Base-by-base conservation (phyloP, 1,140 invertebrate species). In the Calycopis cecrops region DNA sequence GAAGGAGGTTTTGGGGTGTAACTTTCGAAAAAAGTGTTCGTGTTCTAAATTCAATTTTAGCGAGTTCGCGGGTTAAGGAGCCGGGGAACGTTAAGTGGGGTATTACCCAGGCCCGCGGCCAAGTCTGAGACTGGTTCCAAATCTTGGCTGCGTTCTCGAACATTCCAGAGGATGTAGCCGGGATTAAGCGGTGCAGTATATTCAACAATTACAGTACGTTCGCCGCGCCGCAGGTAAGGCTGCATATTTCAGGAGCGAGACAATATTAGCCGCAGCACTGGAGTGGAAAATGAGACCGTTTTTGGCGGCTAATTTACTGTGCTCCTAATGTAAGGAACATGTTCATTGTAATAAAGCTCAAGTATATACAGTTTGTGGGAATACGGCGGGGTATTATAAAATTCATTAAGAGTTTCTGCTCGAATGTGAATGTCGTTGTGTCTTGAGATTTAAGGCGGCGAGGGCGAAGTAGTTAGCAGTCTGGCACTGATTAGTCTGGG, bases 61-160 rank as follows among this genome's bases (percentile, higher is more conserved):
- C 56, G 57, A 62, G 52, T 56, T 54, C 62, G 72, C 63, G 57
- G 67, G 69, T 67, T 71, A 65, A 61, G 57, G 62, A 62, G 53
- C 56, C 57, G 60, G 48, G 60, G 74, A 28, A 28, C 6, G 67
- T 68, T 78, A 76, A 77, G 70, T 67, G 66, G 63, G 60, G 58
- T 74, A 78, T 76, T 82, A 82, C 77, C 71, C 73, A 84, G 78
- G 80, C 80, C 75, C 70, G 68, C 52, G 80, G 80, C 83, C 79
- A 83, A 86, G 65, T 71, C 76, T 71, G 73, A 80, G 79, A 79
- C 73, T 79, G 71, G 63, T 65, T 76, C 79, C 77, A 84, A 86
- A 86, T 86, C 80, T 84, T 82, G 78, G 73, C 82, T 76, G 79
- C 76, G 69, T 78, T 81, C 80, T 79, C 73, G 73, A 79, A 86